Conservation (phyloP, 2,888 invertebrate species). For the Oasisia sp. region DNA sequence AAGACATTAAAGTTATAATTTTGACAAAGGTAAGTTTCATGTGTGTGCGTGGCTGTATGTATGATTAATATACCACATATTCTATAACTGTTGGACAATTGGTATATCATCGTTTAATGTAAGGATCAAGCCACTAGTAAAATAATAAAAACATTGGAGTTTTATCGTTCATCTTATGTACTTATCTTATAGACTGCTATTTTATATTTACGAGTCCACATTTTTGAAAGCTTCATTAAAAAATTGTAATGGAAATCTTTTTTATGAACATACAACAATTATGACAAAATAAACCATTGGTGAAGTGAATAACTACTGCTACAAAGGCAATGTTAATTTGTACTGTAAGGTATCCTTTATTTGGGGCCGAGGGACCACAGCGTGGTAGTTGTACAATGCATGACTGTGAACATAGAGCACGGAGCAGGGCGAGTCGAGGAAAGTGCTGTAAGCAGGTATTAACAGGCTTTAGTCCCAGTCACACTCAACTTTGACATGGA, state of each 20-base stretch:
- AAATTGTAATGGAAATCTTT: neutral
- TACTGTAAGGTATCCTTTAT: neutral
- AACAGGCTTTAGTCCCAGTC: neutral
- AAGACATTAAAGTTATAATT: too few species aligned
- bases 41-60: too few species aligned
- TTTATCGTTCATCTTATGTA: neutral
- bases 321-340: neutral
- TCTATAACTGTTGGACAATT: too few species aligned
- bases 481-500: neutral
- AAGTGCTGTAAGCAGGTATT: neutral
- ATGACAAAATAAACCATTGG: neutral
- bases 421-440: neutral
- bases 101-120: too few species aligned
- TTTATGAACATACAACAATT: neutral
- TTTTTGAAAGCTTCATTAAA: neutral
- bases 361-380: neutral
- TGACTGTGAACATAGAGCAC: neutral
- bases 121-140: neutral
- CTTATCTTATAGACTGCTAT: neutral
- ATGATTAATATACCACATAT: too few species aligned
- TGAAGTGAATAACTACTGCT: neutral
- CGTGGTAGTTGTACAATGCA: neutral
- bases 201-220: neutral
- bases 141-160: neutral
- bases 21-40: too few species aligned